A percentile compares a stretch with the other conserved stretches of the same genome.
Evolutionary conservation across 2,113 vertebrate genomes (phyloP).

Genomic region (Nipponia nippon): DNA sequence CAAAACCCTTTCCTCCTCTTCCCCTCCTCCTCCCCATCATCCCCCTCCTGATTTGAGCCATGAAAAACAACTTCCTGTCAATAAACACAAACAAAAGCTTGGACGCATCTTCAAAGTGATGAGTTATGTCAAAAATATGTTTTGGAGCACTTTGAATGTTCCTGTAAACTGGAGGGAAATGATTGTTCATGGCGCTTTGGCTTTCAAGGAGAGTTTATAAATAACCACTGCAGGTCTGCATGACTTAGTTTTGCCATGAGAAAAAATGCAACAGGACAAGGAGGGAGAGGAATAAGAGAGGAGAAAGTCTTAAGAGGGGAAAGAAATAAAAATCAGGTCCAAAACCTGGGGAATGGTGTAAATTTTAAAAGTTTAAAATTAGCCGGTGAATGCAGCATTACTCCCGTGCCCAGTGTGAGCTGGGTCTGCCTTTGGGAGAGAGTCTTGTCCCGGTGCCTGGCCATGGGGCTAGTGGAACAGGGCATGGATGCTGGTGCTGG

Average conservation of each 20-base stretch:
- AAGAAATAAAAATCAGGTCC: neutral
- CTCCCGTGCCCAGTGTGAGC: fast-evolving
- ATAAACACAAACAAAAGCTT: conserved; percentile 78
- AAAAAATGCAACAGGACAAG: neutral
- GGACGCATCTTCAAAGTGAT: conserved; percentile 78
- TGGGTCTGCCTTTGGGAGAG: neutral
- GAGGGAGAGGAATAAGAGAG: neutral
- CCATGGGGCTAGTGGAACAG: neutral
- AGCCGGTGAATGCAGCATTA: fast-evolving
- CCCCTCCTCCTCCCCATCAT: neutral
- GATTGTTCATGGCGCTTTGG: conserved; percentile 29
- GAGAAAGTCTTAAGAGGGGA: neutral
- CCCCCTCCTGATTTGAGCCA: conserved; percentile 32
- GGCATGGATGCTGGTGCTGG: neutral
- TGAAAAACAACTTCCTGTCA: conserved; percentile 78
- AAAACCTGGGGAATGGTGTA: neutral
- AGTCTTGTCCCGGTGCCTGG: fast-evolving
- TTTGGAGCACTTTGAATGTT: conserved; percentile 53
- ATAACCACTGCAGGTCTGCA: neutral
- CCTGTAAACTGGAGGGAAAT: conserved; percentile 48
- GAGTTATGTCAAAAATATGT: conserved; percentile 74
- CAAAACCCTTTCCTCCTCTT: neutral
- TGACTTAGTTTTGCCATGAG: neutral
- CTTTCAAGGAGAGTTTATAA: conserved; percentile 45
- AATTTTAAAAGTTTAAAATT: neutral